These are phyloP conservation scores for Harpalus rufipes DNA, from an alignment of 2,888 invertebrate species.

Conservation along the genomic window DNA sequence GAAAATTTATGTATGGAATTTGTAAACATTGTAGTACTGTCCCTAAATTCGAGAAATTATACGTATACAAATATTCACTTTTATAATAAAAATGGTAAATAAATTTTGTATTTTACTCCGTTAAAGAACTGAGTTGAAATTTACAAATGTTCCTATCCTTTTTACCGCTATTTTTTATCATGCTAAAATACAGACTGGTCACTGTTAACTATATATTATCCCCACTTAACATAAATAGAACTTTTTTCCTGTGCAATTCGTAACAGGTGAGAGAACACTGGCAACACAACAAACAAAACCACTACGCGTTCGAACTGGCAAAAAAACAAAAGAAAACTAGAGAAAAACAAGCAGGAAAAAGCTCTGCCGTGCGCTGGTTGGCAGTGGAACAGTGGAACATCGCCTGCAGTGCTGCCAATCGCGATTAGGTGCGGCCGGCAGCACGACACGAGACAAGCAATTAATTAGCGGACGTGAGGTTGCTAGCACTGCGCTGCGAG, in stretches of 20 bases:
- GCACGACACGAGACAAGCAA: conserved; percentile 51
- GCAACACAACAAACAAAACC: conserved; percentile 19
- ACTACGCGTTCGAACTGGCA: conserved; percentile 18
- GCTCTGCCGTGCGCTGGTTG: neutral
- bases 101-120: neutral
- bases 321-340: conserved; percentile 19
- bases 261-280: conserved; percentile 32
- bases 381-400: neutral
- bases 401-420: conserved; percentile 43
- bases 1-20: too few relatives aligned
- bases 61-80: too few relatives aligned
- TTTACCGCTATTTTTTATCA: neutral
- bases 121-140: neutral
- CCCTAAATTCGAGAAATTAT: too few relatives aligned
- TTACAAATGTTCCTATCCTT: neutral
- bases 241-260: neutral
- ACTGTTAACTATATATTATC: conserved; percentile 3
- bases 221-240: neutral
- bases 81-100: too few relatives aligned
- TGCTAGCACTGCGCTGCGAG: neutral
- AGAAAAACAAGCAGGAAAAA: conserved; percentile 21
- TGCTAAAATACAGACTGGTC: neutral
- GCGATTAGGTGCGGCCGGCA: conserved; percentile 49
- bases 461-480: conserved; percentile 43
- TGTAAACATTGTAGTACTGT: too few relatives aligned